These are phyloP conservation scores for Parotia lawesii DNA, from an alignment of 2,113 vertebrate genomes.

Conservation along the genomic window DNA sequence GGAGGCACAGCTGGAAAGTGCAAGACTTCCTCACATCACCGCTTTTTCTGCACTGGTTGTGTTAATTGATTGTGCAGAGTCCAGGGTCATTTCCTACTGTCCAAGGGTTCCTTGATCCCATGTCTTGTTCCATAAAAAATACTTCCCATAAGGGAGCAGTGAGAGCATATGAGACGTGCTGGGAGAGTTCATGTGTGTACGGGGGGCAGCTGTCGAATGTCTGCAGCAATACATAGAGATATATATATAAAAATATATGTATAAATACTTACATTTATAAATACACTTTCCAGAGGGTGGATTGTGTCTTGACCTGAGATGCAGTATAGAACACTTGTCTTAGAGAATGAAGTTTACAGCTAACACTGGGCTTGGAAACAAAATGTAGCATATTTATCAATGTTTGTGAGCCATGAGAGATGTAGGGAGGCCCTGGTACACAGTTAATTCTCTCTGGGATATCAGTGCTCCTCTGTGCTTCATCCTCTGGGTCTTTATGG, in stretches of 20 bases:
- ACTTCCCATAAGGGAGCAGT: background rate
- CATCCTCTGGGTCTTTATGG: background rate
- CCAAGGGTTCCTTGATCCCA: background rate
- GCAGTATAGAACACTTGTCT: background rate
- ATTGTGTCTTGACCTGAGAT: background rate
- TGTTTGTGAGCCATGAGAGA: background rate
- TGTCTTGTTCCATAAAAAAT: background rate
- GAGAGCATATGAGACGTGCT: background rate
- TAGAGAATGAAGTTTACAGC: background rate
- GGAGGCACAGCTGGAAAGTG: background rate
- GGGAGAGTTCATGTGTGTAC: background rate
- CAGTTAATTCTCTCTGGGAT: background rate
- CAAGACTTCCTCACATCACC: background rate
- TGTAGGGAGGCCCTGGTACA: accelerated
- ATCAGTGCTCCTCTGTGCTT: background rate
- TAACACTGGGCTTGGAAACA: background rate
- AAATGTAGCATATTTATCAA: background rate
- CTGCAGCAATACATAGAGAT: background rate
- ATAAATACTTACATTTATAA: background rate
- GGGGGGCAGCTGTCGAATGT: background rate
- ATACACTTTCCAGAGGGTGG: background rate
- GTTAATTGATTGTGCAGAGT: background rate
- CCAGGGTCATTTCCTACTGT: background rate
- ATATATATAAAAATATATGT: background rate
- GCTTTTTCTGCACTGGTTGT: accelerated